These are phyloP conservation scores for Danaus plexippus DNA, from an alignment of 1,140 invertebrate species.

Conservation along the genomic window DNA sequence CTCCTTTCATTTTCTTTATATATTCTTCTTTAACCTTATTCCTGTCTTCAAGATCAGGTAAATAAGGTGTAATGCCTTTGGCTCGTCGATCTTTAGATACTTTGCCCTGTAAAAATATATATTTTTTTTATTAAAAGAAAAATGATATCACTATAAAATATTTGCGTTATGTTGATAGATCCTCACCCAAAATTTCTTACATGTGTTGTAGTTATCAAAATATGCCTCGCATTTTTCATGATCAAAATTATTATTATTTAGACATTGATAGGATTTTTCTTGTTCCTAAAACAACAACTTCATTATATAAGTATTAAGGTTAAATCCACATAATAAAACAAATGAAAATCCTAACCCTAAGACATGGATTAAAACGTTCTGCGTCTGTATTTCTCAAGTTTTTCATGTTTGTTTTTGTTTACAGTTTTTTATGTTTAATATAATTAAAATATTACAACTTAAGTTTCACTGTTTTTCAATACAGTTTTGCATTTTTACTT, in stretches of 20 bases:
- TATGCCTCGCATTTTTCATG: conserved; percentile 74
- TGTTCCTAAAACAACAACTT: conserved; percentile 69
- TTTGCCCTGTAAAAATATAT: conserved; percentile 43
- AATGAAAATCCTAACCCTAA: conserved; percentile 36
- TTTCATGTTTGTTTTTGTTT: conserved; percentile 31
- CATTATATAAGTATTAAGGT: conserved; percentile 27
- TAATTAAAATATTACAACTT: conserved; percentile 6
- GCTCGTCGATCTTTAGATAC: conserved; percentile 59
- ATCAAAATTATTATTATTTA: conserved; percentile 74
- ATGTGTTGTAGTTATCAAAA: conserved; percentile 78
- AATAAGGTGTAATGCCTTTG: conserved; percentile 62
- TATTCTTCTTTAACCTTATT: conserved; percentile 68
- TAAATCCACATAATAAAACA: neutral
- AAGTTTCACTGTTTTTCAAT: conserved; percentile 1
- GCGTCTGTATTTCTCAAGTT: conserved; percentile 45
- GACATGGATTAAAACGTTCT: conserved; percentile 51
- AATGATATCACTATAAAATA: neutral
- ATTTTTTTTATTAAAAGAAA: neutral
- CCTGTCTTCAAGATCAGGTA: conserved; percentile 69
- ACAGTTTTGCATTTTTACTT: conserved; percentile 5
- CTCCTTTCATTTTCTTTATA: conserved; percentile 22
- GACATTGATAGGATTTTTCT: conserved; percentile 73
- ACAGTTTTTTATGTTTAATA: conserved; percentile 10
- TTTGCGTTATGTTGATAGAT: neutral
- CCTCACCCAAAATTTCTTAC: conserved; percentile 75